These are phyloP conservation scores for Pagetopsis macropterus DNA, from an alignment of 2,797 vertebrate genomes.

Conservation along the genomic window DNA sequence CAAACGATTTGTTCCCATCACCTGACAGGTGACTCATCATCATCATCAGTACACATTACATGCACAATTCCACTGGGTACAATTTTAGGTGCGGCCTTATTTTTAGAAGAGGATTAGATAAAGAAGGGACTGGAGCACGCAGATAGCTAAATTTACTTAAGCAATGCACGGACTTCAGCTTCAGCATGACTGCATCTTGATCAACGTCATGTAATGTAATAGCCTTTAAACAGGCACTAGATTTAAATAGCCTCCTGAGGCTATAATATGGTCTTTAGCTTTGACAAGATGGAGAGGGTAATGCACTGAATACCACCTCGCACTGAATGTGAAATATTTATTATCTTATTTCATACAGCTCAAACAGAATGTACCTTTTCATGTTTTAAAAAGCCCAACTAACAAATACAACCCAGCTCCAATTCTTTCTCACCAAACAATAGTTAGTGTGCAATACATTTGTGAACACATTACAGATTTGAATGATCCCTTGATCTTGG, in stretches of 20 bases:
- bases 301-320: conserved; percentile 44
- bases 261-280: conserved; percentile 65
- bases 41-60: conserved; percentile 63
- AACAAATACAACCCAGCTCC: conserved; percentile 9
- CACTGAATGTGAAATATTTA: conserved; percentile 41
- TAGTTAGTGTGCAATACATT: conserved; percentile 11
- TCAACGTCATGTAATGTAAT: conserved; percentile 71
- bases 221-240: conserved; percentile 65
- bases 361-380: conserved; percentile 24
- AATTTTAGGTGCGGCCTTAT: conserved; percentile 61
- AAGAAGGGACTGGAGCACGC: conserved; percentile 45
- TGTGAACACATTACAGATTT: conserved; percentile 37
- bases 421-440: conserved; percentile 5
- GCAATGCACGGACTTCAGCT: conserved; percentile 45
- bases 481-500: conserved; percentile 20
- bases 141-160: conserved; percentile 67
- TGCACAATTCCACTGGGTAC: conserved; percentile 64
- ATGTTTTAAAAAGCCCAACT: conserved; percentile 14
- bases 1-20: conserved; percentile 30
- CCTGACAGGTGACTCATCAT: conserved; percentile 56
- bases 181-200: conserved; percentile 65
- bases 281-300: conserved; percentile 69
- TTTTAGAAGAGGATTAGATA: conserved; percentile 63
- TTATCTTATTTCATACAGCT: conserved; percentile 37
- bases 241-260: conserved; percentile 73